phyloP scores from a whole-genome alignment of 2,113 vertebrate species.

The Lipophrys pholis region DNA sequence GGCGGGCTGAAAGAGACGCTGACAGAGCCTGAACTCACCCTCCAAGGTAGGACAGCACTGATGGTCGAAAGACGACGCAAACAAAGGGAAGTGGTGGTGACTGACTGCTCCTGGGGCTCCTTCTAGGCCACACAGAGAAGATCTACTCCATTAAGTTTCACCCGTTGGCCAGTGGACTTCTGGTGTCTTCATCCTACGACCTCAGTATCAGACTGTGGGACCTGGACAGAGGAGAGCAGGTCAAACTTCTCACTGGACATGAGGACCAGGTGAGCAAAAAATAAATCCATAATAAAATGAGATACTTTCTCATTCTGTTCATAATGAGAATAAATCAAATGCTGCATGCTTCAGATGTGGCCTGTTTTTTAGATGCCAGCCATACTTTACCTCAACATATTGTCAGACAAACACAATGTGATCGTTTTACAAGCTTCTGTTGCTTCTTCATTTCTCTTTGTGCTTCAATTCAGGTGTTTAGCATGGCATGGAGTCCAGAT shows the following conservation, averaged over 20 bases:
- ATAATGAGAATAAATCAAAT: background rate
- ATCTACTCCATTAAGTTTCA: conserved; percentile 96
- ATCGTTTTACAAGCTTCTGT: no score
- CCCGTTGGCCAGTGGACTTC: conserved; percentile 86
- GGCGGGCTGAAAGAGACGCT: conserved; percentile 87
- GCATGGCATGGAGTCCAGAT: conserved; percentile 92
- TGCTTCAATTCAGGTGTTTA: conserved; percentile 87
- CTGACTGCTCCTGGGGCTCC: background rate
- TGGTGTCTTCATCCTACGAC: conserved; percentile 96
- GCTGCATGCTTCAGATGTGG: background rate
- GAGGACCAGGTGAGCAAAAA: conserved; percentile 89
- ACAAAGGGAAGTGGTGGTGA: background rate
- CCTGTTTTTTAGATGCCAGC: no score
- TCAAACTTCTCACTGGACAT: conserved; percentile 88
- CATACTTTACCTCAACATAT: no score
- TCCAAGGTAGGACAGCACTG: conserved; percentile 85
- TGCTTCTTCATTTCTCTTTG: no score
- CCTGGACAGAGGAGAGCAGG: conserved; percentile 77
- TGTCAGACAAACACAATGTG: no score
- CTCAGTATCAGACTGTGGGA: conserved; percentile 91
- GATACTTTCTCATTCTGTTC: background rate
- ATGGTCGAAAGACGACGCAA: background rate
- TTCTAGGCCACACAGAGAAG: conserved; percentile 93
- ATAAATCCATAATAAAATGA: background rate
- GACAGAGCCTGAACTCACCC: conserved; percentile 84